Conservation (phyloP, 2,888 invertebrate species). For the Polydrusus tereticollis region DNA sequence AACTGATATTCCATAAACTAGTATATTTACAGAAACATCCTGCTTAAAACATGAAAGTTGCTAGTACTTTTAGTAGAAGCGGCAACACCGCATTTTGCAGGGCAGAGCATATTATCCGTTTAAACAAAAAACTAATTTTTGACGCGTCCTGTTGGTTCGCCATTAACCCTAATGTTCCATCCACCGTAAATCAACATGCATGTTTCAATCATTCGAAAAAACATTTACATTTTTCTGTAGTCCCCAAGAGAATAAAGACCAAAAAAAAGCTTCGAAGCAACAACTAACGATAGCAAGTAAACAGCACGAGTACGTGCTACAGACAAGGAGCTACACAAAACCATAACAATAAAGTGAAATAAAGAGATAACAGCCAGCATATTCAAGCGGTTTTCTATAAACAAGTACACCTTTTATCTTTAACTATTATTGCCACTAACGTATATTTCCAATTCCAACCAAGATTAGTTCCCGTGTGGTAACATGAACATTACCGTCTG, state of each 20-base stretch:
- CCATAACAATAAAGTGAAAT: slow-evolving; percentile 31
- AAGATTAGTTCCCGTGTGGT: neutral
- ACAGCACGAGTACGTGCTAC: neutral
- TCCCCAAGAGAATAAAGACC: neutral
- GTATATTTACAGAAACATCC: no score
- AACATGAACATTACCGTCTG: neutral
- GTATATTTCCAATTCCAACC: neutral
- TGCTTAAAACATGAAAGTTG: no score
- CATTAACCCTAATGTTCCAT: no score
- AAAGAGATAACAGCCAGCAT: slow-evolving; percentile 17
- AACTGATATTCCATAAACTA: no score
- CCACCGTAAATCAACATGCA: no score
- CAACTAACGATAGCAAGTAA: neutral
- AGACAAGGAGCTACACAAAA: slow-evolving; percentile 17
- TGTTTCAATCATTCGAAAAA: no score
- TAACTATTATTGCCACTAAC: slow-evolving; percentile 14
- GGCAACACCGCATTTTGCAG: no score
- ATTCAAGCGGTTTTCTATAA: slow-evolving; percentile 15
- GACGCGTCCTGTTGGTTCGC: no score
- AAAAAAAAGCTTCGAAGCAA: neutral
- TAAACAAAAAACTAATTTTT: no score
- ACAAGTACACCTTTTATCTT: slow-evolving; percentile 21
- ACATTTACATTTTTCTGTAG: no score
- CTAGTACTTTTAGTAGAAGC: no score
- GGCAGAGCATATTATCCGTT: no score